phyloP scores from a whole-genome alignment of 1,140 invertebrate genomes.

The Musca domestica region DNA sequence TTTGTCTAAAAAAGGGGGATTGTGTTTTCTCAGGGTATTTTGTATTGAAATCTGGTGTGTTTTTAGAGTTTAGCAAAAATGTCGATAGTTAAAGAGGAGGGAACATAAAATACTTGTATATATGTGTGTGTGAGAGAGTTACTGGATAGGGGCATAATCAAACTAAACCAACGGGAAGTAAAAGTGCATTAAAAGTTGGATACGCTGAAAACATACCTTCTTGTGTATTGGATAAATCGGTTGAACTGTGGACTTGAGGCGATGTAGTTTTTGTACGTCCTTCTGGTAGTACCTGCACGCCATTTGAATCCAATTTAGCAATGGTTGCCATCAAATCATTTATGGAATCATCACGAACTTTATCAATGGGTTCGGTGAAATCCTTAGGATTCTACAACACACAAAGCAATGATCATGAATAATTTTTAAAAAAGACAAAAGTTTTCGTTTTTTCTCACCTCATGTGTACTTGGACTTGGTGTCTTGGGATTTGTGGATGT shows the following conservation, averaged over 20 bases:
- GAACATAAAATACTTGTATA: no score
- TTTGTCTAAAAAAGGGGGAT: no score
- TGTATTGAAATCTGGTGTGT: no score
- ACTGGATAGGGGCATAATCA: background rate
- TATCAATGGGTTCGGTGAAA: conserved; percentile 62
- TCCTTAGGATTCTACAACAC: conserved; percentile 52
- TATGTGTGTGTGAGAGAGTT: background rate
- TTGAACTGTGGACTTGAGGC: conserved; percentile 63
- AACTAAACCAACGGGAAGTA: background rate
- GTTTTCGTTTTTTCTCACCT: conserved; percentile 33
- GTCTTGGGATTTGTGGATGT: conserved; percentile 80
- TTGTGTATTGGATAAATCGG: conserved; percentile 56
- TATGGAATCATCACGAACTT: conserved; percentile 77
- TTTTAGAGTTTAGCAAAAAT: no score
- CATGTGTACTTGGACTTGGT: conserved; percentile 68
- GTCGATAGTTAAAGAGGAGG: no score
- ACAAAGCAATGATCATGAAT: background rate
- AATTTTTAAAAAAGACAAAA: background rate
- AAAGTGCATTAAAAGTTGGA: background rate
- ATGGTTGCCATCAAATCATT: conserved; percentile 82
- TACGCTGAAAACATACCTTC: conserved; percentile 40
- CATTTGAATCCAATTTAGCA: conserved; percentile 78
- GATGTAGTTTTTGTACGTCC: conserved; percentile 57
- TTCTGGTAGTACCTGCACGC: conserved; percentile 68
- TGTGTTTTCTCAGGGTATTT: no score